Evolutionary conservation across 2,797 vertebrate genomes (phyloP).

Genomic region (Monodelphis domestica): DNA sequence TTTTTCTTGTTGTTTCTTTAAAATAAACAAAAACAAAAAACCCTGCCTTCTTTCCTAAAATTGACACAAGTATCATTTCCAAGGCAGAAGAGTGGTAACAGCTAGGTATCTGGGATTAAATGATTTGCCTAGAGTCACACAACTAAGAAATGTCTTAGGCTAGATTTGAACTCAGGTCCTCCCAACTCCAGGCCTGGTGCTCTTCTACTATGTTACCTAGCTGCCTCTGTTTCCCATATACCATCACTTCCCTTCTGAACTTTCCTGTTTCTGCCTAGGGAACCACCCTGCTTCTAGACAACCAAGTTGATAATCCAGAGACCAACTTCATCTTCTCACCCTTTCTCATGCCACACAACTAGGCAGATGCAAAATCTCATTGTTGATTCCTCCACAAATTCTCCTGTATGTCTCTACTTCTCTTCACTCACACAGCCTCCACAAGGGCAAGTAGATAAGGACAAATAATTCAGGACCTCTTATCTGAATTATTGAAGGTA

Average conservation of each 20-base stretch:
- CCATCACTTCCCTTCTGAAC: background rate
- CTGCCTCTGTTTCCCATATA: background rate
- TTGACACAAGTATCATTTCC: too few species aligned
- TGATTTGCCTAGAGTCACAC: too few species aligned
- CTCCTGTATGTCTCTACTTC: background rate
- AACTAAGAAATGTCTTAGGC: too few species aligned
- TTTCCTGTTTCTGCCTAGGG: background rate
- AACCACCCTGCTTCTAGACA: background rate
- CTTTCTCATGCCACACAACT: background rate
- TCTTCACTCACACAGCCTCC: background rate
- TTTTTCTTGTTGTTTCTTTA: too few species aligned
- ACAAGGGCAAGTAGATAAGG: too few species aligned
- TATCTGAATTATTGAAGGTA: background rate
- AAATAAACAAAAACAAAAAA: too few species aligned
- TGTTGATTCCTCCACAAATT: background rate
- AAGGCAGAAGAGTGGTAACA: too few species aligned
- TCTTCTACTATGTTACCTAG: too few species aligned
- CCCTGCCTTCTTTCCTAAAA: too few species aligned
- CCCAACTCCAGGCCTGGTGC: too few species aligned
- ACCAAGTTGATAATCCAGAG: background rate
- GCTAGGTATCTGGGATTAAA: too few species aligned
- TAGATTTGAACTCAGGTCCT: too few species aligned
- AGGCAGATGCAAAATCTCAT: background rate
- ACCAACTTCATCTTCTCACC: background rate
- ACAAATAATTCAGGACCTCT: background rate